Percentiles rank a stretch among this genome's conserved stretches.
phyloP scores from a whole-genome alignment of 2,113 vertebrate species.

The Gnathonemus longibarbis region DNA sequence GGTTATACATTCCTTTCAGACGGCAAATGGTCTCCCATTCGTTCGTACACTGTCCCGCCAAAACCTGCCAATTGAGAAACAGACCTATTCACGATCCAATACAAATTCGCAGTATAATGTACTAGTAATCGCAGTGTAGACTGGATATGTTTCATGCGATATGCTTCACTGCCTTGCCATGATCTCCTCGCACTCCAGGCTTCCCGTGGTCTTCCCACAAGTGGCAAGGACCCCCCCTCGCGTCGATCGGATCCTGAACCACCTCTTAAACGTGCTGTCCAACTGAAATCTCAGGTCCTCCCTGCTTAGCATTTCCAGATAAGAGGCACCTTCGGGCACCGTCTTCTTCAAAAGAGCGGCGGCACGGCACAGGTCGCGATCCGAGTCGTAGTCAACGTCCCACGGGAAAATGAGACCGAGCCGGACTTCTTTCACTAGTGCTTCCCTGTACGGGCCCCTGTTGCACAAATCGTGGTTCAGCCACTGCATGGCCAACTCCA shows the following conservation, averaged over 20 bases:
- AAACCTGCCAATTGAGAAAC: slow-evolving; percentile 4
- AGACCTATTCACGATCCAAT: not conserved
- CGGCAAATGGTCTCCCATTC: slow-evolving; percentile 20
- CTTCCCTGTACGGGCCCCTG: not conserved
- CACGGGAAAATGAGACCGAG: slow-evolving; percentile 21
- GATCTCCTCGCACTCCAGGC: slow-evolving; percentile 22
- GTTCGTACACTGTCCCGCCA: not conserved
- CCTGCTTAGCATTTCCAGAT: not conserved
- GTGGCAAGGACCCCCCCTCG: slow-evolving; percentile 19
- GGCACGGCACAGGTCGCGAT: not conserved
- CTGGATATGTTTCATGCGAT: not conserved
- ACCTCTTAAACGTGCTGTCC: slow-evolving; percentile 11
- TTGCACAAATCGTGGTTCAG: not conserved
- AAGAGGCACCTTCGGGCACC: not conserved
- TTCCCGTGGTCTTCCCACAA: slow-evolving; percentile 24
- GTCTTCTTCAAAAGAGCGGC: slow-evolving; percentile 3
- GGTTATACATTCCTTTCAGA: slow-evolving; percentile 21
- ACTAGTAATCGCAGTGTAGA: not conserved
- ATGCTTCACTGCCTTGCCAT: slow-evolving; percentile 7
- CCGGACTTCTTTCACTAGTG: slow-evolving; percentile 6
- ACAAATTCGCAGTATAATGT: not conserved
- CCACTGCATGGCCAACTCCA: slow-evolving; percentile 16
- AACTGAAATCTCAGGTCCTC: not conserved
- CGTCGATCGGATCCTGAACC: slow-evolving; percentile 24
- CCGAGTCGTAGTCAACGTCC: slow-evolving; percentile 10